Evolutionary conservation across 2,888 invertebrate species (phyloP), one percentile per base, ranked within the genome.

Genomic region (Odontothrips loti): DNA sequence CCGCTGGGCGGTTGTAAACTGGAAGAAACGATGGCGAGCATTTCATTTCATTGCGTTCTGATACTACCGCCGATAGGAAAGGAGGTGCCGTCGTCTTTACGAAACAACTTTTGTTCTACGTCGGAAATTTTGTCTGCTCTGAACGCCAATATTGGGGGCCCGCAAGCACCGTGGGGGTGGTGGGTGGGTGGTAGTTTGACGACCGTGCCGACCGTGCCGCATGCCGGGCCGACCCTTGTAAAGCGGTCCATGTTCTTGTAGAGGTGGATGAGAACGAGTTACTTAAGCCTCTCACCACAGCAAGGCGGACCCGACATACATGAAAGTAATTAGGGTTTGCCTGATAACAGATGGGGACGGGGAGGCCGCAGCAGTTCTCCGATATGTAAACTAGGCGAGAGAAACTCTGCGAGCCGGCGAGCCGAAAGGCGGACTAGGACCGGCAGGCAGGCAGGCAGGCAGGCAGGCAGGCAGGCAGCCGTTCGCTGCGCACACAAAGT

Each of bases 181-280:
- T 11, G 58, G 58, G 58, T 58, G 20, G 58, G 58, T 6, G 58
- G 11, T 51, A 20, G 58, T 58, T 58, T 58, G 58, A 6, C 20
- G n/a, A 58, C 58, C n/a, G 20, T 58, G 20, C 15, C 58, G 51
- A 17, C 51, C 51, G 17, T 51, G 9, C 58, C 34, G 34, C 34
- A 43, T 43, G 34, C 34, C n/a, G 58, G 58, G 17, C 58, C 58
- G 58, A 58, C 58, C 58, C 58, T 20, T 58, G 58, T 58, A 58
- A 58, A 58, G 58, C n/a, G 58, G 58, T n/a, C n/a, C 58, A 58
- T 58, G 58, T 58, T 58, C 58, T 58, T 58, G 58, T 58, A 58
- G 58, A 58, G 58, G 34, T 43, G 34, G 34, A 43, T 43, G 34
- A 43, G 58, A 58, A 58, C 58, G 58, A 58, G 58, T 58, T 58